These are phyloP conservation scores for Stramonita haemastoma DNA, from an alignment of 2,888 invertebrate genomes.

Conservation along the genomic window DNA sequence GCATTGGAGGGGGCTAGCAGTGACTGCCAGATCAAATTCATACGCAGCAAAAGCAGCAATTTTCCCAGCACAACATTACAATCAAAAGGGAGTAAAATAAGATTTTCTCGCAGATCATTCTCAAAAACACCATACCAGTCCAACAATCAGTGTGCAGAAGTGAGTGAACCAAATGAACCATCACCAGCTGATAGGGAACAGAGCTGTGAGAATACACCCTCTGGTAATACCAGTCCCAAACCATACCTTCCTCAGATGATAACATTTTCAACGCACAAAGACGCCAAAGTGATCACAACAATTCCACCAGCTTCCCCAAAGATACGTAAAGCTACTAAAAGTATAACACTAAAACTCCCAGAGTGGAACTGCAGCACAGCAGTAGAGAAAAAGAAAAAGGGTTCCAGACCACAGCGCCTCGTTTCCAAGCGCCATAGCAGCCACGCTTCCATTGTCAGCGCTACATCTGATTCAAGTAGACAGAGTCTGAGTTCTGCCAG, in stretches of 20 bases:
- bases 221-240: background rate
- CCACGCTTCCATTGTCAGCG: background rate
- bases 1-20: background rate
- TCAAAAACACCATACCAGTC: background rate
- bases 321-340: background rate
- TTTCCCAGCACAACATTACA: background rate
- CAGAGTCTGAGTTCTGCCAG: background rate
- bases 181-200: background rate
- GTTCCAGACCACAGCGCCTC: background rate
- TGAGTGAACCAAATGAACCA: background rate
- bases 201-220: background rate
- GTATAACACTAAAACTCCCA: background rate
- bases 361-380: conserved; percentile 6
- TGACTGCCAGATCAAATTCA: no score
- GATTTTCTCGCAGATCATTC: background rate
- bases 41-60: background rate
- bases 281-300: background rate
- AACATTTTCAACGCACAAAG: background rate
- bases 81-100: background rate
- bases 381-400: background rate
- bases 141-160: background rate
- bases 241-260: conserved; percentile 3
- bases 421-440: conserved; percentile 10
- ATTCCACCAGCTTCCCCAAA: background rate
- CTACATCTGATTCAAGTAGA: conserved; percentile 4